Conservation (phyloP, 2,888 invertebrate genomes). For the Hybos culiciformis region DNA sequence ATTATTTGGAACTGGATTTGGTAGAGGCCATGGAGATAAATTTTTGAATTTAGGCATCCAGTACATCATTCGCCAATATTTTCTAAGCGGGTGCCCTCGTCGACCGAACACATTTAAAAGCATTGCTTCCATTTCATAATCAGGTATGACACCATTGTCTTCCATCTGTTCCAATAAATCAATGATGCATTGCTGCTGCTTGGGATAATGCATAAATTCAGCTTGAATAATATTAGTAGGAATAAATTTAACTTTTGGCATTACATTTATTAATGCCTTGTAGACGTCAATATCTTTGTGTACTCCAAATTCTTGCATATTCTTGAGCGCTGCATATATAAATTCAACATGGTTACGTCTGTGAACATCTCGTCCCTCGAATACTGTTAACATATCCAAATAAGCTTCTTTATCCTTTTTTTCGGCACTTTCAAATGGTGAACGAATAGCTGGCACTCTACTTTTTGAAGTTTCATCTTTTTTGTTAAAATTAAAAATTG, state of each 20-base stretch:
- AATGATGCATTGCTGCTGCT: slow-evolving; percentile 89
- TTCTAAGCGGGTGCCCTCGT: slow-evolving; percentile 55
- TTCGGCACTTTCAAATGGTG: slow-evolving; percentile 2
- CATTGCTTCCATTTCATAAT: slow-evolving; percentile 73
- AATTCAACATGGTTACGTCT: slow-evolving; percentile 87
- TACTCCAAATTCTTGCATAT: slow-evolving; percentile 83
- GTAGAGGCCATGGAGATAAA: slow-evolving; percentile 73
- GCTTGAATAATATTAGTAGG: slow-evolving; percentile 70
- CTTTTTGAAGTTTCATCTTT: background rate
- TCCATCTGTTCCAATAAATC: slow-evolving; percentile 92
- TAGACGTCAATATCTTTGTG: slow-evolving; percentile 76
- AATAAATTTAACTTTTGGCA: slow-evolving; percentile 81
- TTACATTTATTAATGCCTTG: slow-evolving; percentile 67
- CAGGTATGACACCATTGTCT: slow-evolving; percentile 82
- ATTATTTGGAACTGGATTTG: slow-evolving; percentile 63
- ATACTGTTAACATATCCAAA: slow-evolving; percentile 60
- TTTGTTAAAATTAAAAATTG: background rate
- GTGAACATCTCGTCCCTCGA: slow-evolving; percentile 50
- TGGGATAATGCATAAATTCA: slow-evolving; percentile 87
- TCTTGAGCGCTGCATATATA: slow-evolving; percentile 73
- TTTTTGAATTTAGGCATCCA: slow-evolving; percentile 93
- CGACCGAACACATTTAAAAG: slow-evolving; percentile 73
- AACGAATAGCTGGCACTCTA: background rate
- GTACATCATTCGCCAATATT: slow-evolving; percentile 71
- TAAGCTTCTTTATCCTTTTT: slow-evolving; percentile 44